Base-by-base conservation (phyloP, 1,140 invertebrate genomes). In the Chionoecetes opilio region DNA sequence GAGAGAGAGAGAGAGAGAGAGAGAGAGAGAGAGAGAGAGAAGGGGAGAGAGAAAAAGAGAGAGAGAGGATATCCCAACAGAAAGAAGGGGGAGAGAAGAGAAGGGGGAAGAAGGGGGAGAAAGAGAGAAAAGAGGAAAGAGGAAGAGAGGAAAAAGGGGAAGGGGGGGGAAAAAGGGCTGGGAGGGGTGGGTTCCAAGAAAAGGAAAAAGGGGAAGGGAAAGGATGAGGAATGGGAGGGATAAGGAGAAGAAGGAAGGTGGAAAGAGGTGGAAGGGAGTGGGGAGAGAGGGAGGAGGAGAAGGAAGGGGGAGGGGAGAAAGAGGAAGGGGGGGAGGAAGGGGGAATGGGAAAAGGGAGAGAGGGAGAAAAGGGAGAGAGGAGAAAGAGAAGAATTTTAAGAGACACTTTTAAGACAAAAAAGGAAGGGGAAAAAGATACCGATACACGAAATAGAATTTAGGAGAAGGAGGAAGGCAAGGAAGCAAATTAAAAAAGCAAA, bases 11-110 rank as follows among this genome's bases (percentile, higher is more conserved):
- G 90, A 92, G 90, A 82, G 90, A 92, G 90, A 92, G 90, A 92
- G 90, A 92, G 90, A 35, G 90, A 35, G 53, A 92, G 63, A 92
- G 90, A 90, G 88, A 90, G 88, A 90, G 88, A 90, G 88, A 90
- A 38, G 46, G 88, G 46, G 88, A 41, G 34, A 46, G 9, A 26
- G 37, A 41, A 17, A n/a, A 14, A 29, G 88, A 46, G 38, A 41
- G 84, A 14, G 84, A 86, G n/a, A 6, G 35, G 84, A 86, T 34
- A 38, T 17, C 17, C 5, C 5, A 46, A 46, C 5, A 46, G 14
- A 46, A 14, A 14, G 41, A 14, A 46, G 14, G 41, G 41, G 41
- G 41, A 46, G 14, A 46, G 41, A 46, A 14, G 5, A 46, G 14
- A 14, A 46, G 41, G 41, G n/a, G n/a, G n/a, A n/a, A n/a, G 41